Evolutionary conservation across 2,797 vertebrate genomes (phyloP), one percentile per base, ranked within the genome.

Genomic region (Lepus townsendii): DNA sequence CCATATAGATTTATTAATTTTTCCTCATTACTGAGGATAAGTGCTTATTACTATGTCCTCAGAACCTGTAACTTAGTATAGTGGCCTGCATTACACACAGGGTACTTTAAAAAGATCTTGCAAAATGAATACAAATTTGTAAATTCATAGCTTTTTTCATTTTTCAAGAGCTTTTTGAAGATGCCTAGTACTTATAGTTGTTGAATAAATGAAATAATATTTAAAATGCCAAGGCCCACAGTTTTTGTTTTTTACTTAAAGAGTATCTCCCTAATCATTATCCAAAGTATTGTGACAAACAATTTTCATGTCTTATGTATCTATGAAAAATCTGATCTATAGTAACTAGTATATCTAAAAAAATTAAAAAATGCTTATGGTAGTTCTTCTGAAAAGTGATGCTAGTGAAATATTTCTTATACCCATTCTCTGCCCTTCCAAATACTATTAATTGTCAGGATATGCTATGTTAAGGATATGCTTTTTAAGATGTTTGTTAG

Each of bases 401-500:
- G 62, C 5, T 26, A 68, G 17, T 77, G 30, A 80, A 19, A 9
- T 27, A 1, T 50, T 69, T 3, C 62, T 93, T 77, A 24, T 60
- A 92, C 57, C 94, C 12, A 57, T 89, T 77, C 26, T 75, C 35
- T 65, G 30, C 9, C 80, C 50, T 5, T 95, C 20, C 82, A 83
- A 86, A 91, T 68, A 68, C 9, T 57, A 69, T 65, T 79, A 47
- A 69, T 14, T 83, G 14, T 24, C 30, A 88, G 35, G 91, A 77
- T 54, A 63, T 66, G 7, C 85, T 30, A 11, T 94, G 27, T 75
- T 86, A 79, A 86, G 32, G 22, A 79, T 86, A 83, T 57, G 54
- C 54, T 57, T 4, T 57, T 57, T 84, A 42, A 92, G 60, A 76
- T 91, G 7, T 69, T 91, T 96, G 95, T 75, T 91, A 35, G 42